Percentiles rank a stretch among this genome's conserved stretches.
phyloP scores from a whole-genome alignment of 2,888 invertebrate genomes.

The Stictocephala bisonia region DNA sequence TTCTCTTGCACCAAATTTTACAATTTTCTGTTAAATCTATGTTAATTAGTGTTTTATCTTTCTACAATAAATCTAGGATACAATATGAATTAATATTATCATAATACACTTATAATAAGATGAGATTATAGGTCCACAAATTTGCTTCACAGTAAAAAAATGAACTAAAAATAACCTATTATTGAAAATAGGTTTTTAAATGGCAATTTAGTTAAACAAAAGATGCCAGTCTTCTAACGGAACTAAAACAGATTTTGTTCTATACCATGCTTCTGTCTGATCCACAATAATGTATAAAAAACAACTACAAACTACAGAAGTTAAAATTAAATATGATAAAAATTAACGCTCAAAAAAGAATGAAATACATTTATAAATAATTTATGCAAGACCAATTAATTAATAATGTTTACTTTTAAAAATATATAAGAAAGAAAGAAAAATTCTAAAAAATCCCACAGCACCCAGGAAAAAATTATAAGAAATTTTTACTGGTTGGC shows the following conservation, averaged over 20 bases:
- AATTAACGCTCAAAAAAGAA: constrained; percentile 28
- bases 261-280: constrained; percentile 20
- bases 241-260: constrained; percentile 27
- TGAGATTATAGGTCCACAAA: constrained; percentile 46
- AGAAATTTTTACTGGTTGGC: constrained; percentile 25
- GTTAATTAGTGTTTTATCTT: constrained; percentile 45
- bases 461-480: constrained; percentile 35
- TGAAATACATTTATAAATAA: constrained; percentile 24
- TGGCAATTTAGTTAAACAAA: constrained; percentile 20
- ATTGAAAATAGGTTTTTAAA: constrained; percentile 9
- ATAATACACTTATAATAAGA: constrained; percentile 46
- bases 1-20: constrained; percentile 57
- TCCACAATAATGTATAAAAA: constrained; percentile 36
- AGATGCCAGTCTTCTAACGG: constrained; percentile 5
- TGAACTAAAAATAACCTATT: constrained; percentile 22
- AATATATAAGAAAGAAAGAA: neutral
- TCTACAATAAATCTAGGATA: constrained; percentile 49
- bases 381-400: constrained; percentile 9
- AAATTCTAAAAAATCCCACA: constrained; percentile 39
- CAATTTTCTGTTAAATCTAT: constrained; percentile 49
- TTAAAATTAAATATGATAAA: constrained; percentile 37
- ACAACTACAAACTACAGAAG: constrained; percentile 44
- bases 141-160: constrained; percentile 39
- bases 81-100: constrained; percentile 48
- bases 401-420: constrained; percentile 2